These are phyloP conservation scores for Hyperoodon ampullatus DNA, from an alignment of 2,113 vertebrate species.

Conservation along the genomic window DNA sequence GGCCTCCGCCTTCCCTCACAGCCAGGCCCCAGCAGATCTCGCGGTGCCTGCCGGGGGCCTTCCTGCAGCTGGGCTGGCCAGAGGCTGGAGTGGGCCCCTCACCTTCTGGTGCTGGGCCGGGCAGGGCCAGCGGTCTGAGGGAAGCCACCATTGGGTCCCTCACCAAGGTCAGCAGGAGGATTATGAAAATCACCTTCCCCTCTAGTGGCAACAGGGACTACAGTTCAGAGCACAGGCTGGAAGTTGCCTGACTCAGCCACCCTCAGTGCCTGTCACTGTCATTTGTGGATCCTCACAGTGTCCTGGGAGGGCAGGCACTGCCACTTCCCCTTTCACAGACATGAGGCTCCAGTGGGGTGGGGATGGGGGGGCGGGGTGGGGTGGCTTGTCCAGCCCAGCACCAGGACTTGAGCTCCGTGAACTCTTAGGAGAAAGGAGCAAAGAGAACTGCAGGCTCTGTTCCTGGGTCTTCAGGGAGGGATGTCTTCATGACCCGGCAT, in stretches of 20 bases:
- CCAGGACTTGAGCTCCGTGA: not conserved
- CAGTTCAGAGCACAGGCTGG: not conserved
- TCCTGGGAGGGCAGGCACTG: too few relatives aligned
- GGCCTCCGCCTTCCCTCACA: not conserved
- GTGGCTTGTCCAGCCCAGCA: rapidly evolving
- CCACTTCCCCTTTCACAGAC: not conserved
- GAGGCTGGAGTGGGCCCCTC: not conserved
- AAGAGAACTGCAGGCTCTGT: rapidly evolving
- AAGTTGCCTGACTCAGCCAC: rapidly evolving
- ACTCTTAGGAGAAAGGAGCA: not conserved
- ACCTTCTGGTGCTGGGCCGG: not conserved
- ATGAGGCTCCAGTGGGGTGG: not conserved
- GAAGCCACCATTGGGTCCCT: not conserved
- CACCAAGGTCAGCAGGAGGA: not conserved
- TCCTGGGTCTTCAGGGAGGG: not conserved
- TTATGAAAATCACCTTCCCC: not conserved
- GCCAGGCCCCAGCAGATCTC: not conserved
- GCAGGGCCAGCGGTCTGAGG: not conserved
- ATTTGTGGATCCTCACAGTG: not conserved
- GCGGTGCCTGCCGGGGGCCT: not conserved
- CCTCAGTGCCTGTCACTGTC: not conserved
- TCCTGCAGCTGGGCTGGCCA: not conserved
- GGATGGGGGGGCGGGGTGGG: not conserved
- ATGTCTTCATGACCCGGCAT: not conserved
- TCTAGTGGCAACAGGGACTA: not conserved